Evolutionary conservation across 2,888 invertebrate genomes (phyloP), one percentile per base, ranked within the genome.

Genomic region (Epinotia demarniana): DNA sequence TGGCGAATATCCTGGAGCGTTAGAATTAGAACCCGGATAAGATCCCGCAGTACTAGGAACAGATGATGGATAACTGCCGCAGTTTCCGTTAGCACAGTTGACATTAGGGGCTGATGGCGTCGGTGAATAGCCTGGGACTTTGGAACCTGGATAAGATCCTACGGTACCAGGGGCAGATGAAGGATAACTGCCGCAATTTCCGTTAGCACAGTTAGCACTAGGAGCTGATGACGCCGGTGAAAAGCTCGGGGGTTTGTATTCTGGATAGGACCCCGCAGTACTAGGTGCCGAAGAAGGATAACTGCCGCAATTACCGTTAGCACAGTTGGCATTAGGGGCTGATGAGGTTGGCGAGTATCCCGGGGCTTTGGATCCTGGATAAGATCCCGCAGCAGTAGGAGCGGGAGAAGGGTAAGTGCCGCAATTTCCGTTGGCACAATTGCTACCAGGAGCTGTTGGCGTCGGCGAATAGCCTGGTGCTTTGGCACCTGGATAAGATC

Each of bases 1-100:
- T 5, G n/a, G 66, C 8, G 84, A 82, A 70, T 89, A 89, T 3
- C 66, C 33, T n/a, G 85, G 82, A n/a, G 77, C 72, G 16, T 46
- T 55, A 12, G 57, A 67, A 57, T 46, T 55, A 12, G 57, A 67
- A 57, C 55, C 39, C 19, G 57, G 12, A 19, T 67, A 67, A n/a
- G 33, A 55, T 55, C 62, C 39, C 16, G 63, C 43, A 62, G 55
- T n/a, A 27, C 27, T 49, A 13, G 72, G 27, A 39, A 55, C 19
- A n/a, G 62, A 19, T 16, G 63, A 64, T 18, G 72, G 72, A 13
- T 58, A 46, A 18, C n/a, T 62, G 27, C 66, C 76, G 63, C 77
- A 77, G 27, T 67, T 73, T 49, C 72, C 64, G 19, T 39, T 60
- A 46, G 61, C 70, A 27, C 70, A 70, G 23, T 66, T 46, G 60